Percentiles rank a stretch among this genome's conserved stretches.
Conservation (phyloP, 2,888 invertebrate genomes). For the Athrips mouffetella region DNA sequence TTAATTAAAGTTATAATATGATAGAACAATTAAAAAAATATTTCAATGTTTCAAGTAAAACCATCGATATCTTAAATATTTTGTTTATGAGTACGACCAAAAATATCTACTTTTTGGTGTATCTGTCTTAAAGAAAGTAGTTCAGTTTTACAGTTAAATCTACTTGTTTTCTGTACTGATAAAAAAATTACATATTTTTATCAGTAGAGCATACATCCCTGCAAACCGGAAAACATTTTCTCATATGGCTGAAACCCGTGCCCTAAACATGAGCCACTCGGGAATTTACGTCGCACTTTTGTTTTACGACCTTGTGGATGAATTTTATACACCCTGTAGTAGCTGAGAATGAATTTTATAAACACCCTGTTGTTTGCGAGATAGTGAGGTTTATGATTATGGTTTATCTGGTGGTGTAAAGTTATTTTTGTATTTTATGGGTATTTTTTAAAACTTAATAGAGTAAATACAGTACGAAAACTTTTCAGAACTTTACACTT, state of each 20-base stretch:
- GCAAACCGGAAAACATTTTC: conserved; percentile 63
- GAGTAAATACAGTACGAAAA: too few relatives aligned
- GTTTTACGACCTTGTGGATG: conserved; percentile 67
- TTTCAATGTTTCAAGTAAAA: too few relatives aligned
- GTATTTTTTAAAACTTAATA: too few relatives aligned
- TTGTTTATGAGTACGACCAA: too few relatives aligned
- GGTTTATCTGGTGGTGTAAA: conserved; percentile 23
- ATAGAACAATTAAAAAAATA: too few relatives aligned
- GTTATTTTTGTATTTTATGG: conserved; percentile 17
- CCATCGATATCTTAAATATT: too few relatives aligned
- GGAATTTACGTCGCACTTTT: conserved; percentile 67
- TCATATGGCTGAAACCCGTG: conserved; percentile 72
- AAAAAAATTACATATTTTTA: not conserved
- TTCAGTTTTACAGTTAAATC: too few relatives aligned
- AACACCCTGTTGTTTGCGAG: conserved; percentile 32
- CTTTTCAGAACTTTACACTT: too few relatives aligned
- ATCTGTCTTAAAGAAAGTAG: too few relatives aligned
- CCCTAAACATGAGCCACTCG: conserved; percentile 54
- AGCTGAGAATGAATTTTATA: conserved; percentile 3
- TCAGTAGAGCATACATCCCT: conserved; percentile 47
- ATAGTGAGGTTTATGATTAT: conserved; percentile 33
- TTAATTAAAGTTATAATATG: too few relatives aligned
- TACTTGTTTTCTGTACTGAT: too few relatives aligned
- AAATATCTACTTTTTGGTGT: too few relatives aligned
- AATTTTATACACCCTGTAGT: conserved; percentile 38